phyloP scores from a whole-genome alignment of 2,888 invertebrate genomes.

The Xestia c-nigrum region DNA sequence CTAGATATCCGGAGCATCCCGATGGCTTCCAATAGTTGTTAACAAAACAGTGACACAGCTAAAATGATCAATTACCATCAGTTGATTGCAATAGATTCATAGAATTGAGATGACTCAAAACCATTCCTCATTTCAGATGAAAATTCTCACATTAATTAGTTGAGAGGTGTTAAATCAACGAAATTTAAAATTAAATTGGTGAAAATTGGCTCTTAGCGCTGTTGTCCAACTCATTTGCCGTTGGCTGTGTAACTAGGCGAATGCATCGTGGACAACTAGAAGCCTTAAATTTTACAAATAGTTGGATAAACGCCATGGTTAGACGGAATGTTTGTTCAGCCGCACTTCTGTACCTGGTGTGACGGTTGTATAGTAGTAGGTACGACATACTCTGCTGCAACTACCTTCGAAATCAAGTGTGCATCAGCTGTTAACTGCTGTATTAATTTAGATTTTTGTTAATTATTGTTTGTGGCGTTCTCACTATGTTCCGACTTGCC shows the following conservation, averaged over 20 bases:
- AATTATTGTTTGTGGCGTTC: conserved; percentile 23
- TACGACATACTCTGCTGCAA: background rate
- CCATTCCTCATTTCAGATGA: background rate
- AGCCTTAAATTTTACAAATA: conserved; percentile 65
- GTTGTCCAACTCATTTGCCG: conserved; percentile 55
- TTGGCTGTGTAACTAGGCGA: conserved; percentile 58
- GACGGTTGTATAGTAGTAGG: background rate
- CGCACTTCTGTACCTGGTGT: conserved; percentile 13
- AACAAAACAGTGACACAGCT: conserved; percentile 9
- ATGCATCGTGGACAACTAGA: conserved; percentile 63
- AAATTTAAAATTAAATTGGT: conserved; percentile 36
- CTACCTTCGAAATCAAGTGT: conserved; percentile 21
- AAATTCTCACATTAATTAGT: conserved; percentile 5
- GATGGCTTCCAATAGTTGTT: background rate
- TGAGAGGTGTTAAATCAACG: conserved; percentile 11
- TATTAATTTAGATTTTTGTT: conserved; percentile 46
- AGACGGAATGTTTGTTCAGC: conserved; percentile 56
- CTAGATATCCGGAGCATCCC: conserved; percentile 17
- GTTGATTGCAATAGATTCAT: background rate
- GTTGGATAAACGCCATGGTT: conserved; percentile 65
- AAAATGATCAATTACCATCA: background rate
- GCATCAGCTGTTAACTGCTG: conserved; percentile 16
- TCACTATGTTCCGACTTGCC: background rate
- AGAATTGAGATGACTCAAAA: background rate
- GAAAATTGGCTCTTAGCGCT: conserved; percentile 52